Percentiles rank a stretch among this genome's conserved stretches.
Evolutionary conservation across 2,888 invertebrate species (phyloP).

Genomic region (Dioctria linearis): DNA sequence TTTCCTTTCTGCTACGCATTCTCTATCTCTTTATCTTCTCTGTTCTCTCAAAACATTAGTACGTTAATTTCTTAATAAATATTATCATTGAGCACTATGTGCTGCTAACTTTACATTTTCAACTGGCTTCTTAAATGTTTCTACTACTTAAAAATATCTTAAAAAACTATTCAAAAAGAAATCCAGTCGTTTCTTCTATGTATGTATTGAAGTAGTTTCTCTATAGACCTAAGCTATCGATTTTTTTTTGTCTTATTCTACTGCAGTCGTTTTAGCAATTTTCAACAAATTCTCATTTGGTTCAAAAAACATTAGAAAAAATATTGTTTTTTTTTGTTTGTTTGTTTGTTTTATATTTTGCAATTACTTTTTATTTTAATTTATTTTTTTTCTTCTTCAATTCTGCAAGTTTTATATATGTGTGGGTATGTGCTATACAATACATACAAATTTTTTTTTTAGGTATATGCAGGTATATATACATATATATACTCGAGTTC

Average conservation of each 20-base stretch:
- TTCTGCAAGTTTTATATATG: constrained; percentile 24
- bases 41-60: neutral
- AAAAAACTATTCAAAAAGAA: constrained; percentile 52
- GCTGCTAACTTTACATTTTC: constrained; percentile 41
- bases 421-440: neutral
- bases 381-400: constrained; percentile 16
- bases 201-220: neutral
- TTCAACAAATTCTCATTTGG: constrained; percentile 48
- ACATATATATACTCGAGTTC: constrained; percentile 5
- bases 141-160: constrained; percentile 49
- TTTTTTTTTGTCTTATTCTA: constrained; percentile 25
- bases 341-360: constrained; percentile 19
- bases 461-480: too few species aligned
- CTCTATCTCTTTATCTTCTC: neutral
- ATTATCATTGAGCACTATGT: constrained; percentile 37
- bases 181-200: constrained; percentile 34
- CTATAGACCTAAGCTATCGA: constrained; percentile 31
- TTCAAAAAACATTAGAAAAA: constrained; percentile 49
- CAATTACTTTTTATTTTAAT: constrained; percentile 15
- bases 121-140: constrained; percentile 25
- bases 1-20: neutral
- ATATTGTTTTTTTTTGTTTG: constrained; percentile 38
- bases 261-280: constrained; percentile 37
- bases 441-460: too few species aligned
- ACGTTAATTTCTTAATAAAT: constrained; percentile 3